A percentile compares a stretch with the other conserved stretches of the same genome.
Evolutionary conservation across 2,888 invertebrate species (phyloP).

Genomic region (Bembecia ichneumoniformis): DNA sequence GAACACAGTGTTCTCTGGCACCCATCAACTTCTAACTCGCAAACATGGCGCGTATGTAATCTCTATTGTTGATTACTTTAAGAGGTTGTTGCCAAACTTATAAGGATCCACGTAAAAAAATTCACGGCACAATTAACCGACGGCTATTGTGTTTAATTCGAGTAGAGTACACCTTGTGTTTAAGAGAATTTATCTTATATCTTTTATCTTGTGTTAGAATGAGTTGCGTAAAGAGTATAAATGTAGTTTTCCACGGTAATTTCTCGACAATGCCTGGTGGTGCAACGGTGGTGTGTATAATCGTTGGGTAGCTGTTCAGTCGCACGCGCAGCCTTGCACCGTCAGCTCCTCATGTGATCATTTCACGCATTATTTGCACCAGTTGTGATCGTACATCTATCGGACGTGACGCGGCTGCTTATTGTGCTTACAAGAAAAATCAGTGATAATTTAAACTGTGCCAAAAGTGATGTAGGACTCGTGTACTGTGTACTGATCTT

Average conservation of each 20-base stretch:
- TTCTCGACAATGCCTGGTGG: slow-evolving; percentile 60
- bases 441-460: not conserved
- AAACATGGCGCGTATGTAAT: too few species aligned
- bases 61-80: too few species aligned
- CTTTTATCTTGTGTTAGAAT: slow-evolving; percentile 42
- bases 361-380: slow-evolving; percentile 24
- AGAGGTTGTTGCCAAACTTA: not conserved
- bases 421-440: not conserved
- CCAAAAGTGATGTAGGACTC: too few species aligned
- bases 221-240: slow-evolving; percentile 57
- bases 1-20: too few species aligned
- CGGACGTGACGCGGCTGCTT: not conserved
- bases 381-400: slow-evolving; percentile 5
- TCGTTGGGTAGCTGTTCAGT: slow-evolving; percentile 38
- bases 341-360: slow-evolving; percentile 42
- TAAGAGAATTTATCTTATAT: slow-evolving; percentile 46
- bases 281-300: slow-evolving; percentile 53
- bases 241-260: slow-evolving; percentile 58
- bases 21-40: too few species aligned
- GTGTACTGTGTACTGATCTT: too few species aligned
- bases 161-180: slow-evolving; percentile 32
- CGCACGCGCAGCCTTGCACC: slow-evolving; percentile 52
- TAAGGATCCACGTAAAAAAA: slow-evolving; percentile 5
- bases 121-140: slow-evolving; percentile 6
- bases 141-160: slow-evolving; percentile 13